These are phyloP conservation scores for Hydrolagus affinis DNA, from an alignment of 2,113 vertebrate species.

Conservation along the genomic window DNA sequence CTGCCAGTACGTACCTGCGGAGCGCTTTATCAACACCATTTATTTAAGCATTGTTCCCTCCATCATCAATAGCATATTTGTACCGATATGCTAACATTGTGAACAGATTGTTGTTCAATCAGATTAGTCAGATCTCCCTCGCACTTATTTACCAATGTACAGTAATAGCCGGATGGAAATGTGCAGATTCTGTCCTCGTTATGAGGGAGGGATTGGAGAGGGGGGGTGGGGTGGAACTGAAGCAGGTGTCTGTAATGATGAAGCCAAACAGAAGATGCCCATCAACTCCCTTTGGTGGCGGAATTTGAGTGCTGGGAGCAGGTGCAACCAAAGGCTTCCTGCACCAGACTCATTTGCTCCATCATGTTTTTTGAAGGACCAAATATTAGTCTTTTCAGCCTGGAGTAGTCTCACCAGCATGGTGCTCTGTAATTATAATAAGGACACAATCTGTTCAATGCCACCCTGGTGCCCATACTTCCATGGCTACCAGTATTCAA, in stretches of 20 bases:
- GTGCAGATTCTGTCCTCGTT: not conserved
- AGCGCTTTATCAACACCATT: too few species aligned
- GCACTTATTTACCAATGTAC: constrained; percentile 35
- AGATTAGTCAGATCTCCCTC: constrained; percentile 23
- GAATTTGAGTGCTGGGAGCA: constrained; percentile 42
- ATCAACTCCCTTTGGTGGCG: constrained; percentile 29
- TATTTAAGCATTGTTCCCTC: too few species aligned
- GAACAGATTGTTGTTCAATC: constrained; percentile 37
- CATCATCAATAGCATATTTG: too few species aligned
- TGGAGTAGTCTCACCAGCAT: constrained; percentile 37
- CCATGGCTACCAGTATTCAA: constrained; percentile 36
- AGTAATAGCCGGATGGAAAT: constrained; percentile 34
- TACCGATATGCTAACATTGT: not conserved
- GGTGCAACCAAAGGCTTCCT: constrained; percentile 36
- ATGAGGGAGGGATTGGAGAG: not conserved
- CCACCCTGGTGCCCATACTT: constrained; percentile 35
- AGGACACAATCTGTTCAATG: constrained; percentile 30
- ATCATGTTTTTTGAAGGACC: constrained; percentile 34
- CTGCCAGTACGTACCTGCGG: too few species aligned
- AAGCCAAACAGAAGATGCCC: constrained; percentile 33
- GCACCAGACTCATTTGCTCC: constrained; percentile 38
- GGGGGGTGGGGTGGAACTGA: constrained; percentile 33
- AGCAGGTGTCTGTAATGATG: constrained; percentile 44
- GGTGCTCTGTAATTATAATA: constrained; percentile 39
- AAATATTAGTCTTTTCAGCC: constrained; percentile 42